These are phyloP conservation scores for Drosophila recens DNA, from an alignment of 2,888 invertebrate species.

Conservation along the genomic window DNA sequence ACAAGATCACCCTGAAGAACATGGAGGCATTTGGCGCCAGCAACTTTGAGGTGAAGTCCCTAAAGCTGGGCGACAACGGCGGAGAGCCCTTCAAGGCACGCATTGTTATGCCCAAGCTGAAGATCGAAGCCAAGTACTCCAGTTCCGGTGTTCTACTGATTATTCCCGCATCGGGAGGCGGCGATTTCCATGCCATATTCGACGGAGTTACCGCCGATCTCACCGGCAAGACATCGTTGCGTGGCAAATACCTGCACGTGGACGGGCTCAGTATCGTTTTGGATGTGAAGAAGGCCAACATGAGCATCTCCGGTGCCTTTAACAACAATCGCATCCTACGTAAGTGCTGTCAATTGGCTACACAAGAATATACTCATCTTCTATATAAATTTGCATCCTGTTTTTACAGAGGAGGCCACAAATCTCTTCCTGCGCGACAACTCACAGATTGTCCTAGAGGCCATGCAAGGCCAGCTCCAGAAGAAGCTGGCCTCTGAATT, in stretches of 20 bases:
- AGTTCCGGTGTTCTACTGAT: slow-evolving; percentile 90
- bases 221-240: slow-evolving; percentile 87
- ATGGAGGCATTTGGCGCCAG: slow-evolving; percentile 89
- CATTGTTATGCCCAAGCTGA: slow-evolving; percentile 88
- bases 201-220: slow-evolving; percentile 88
- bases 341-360: slow-evolving; percentile 85
- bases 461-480: slow-evolving; percentile 89
- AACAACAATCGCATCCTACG: slow-evolving; percentile 90
- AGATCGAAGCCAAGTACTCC: slow-evolving; percentile 88
- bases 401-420: slow-evolving; percentile 88
- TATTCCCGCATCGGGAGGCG: slow-evolving; percentile 90
- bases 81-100: slow-evolving; percentile 89
- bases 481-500: slow-evolving; percentile 88
- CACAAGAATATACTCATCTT: not conserved
- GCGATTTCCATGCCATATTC: slow-evolving; percentile 89
- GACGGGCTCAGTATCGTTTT: slow-evolving; percentile 88
- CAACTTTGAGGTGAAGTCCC: slow-evolving; percentile 87
- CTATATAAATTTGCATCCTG: not conserved
- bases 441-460: slow-evolving; percentile 89
- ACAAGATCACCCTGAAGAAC: slow-evolving; percentile 87
- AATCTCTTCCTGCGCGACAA: slow-evolving; percentile 90
- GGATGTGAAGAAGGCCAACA: slow-evolving; percentile 87
- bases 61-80: slow-evolving; percentile 87
- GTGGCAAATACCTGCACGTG: slow-evolving; percentile 87
- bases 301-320: slow-evolving; percentile 89